These are phyloP conservation scores for Pseudorasbora parva DNA, from an alignment of 2,113 vertebrate species.

Conservation along the genomic window DNA sequence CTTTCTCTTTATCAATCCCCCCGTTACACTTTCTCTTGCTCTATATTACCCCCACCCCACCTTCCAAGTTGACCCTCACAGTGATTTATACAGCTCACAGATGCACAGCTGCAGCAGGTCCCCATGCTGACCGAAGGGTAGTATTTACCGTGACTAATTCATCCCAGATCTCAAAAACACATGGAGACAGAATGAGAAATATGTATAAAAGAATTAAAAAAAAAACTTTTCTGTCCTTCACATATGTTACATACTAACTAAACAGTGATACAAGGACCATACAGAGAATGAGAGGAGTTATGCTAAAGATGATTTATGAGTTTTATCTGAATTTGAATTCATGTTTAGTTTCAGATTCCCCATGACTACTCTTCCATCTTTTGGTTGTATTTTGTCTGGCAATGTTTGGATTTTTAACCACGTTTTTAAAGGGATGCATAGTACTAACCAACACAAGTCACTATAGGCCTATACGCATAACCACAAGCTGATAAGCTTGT, in stretches of 20 bases:
- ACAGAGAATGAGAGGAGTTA: neutral
- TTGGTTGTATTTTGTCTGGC: neutral
- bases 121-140: slow-evolving; percentile 70
- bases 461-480: no score
- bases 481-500: no score
- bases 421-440: neutral
- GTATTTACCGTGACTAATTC: slow-evolving; percentile 82
- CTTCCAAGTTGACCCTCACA: slow-evolving; percentile 64
- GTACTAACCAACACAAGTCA: neutral
- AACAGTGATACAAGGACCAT: neutral
- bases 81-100: slow-evolving; percentile 82
- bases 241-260: neutral
- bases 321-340: neutral
- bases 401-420: neutral
- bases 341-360: neutral
- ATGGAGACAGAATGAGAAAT: slow-evolving; percentile 18
- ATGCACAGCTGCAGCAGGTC: slow-evolving; percentile 80
- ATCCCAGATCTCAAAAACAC: slow-evolving; percentile 79
- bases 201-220: neutral
- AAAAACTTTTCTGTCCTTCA: neutral
- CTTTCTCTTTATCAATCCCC: slow-evolving; percentile 36
- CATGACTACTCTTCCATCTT: neutral
- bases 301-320: neutral
- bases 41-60: slow-evolving; percentile 58
- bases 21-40: slow-evolving; percentile 8